Evolutionary conservation across 2,113 vertebrate species (phyloP).

Genomic region (Genyomyrus donnyi): DNA sequence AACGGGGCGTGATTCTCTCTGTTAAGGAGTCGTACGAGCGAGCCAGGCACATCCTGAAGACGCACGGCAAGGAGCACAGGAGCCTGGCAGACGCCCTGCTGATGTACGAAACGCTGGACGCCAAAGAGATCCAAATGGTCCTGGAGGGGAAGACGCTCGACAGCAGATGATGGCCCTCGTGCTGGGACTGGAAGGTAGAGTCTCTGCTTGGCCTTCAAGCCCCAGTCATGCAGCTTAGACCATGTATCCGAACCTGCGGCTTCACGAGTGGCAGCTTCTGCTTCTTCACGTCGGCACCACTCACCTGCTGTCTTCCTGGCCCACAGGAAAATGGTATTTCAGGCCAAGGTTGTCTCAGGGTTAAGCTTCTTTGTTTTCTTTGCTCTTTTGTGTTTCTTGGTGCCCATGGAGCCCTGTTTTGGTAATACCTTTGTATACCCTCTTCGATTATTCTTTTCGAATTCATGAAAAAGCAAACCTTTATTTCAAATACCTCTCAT

Average conservation of each 20-base stretch:
- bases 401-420: background rate
- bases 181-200: background rate
- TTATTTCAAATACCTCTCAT: background rate
- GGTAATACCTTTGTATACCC: background rate
- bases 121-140: conserved; percentile 92
- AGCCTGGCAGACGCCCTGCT: conserved; percentile 89
- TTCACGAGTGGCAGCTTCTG: background rate
- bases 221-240: background rate
- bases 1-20: background rate
- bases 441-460: background rate
- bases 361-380: background rate
- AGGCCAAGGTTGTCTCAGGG: background rate
- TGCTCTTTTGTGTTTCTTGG: background rate
- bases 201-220: background rate
- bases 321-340: background rate
- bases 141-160: conserved; percentile 86
- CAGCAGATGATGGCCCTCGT: conserved; percentile 66
- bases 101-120: conserved; percentile 90
- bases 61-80: conserved; percentile 87
- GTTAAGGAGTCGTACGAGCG: conserved; percentile 88
- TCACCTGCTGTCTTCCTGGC: background rate
- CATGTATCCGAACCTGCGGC: background rate
- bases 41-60: conserved; percentile 83
- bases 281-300: background rate
- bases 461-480: background rate